Percentiles rank a stretch among this genome's conserved stretches.
Evolutionary conservation across 2,797 vertebrate genomes (phyloP).

Genomic region (Neosilurus mollespiculum): DNA sequence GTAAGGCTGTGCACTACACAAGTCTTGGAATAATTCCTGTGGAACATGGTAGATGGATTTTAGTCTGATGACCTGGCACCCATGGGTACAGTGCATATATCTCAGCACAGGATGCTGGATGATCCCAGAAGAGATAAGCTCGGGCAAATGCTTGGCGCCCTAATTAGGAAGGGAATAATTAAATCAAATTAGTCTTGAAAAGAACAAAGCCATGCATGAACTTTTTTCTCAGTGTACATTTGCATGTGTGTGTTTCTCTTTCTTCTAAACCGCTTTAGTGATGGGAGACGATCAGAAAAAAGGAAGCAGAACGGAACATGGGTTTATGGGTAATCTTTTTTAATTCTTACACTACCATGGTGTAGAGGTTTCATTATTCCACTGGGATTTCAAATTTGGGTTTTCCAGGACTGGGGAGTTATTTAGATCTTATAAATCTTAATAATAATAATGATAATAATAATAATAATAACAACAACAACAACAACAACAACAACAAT

Average conservation of each 20-base stretch:
- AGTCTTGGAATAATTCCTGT: conserved; percentile 21
- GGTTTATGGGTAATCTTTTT: not conserved
- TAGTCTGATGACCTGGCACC: conserved; percentile 6
- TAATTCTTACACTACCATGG: not conserved
- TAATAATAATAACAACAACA: too few relatives aligned
- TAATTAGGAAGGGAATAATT: conserved; percentile 50
- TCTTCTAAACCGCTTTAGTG: conserved; percentile 8
- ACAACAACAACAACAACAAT: too few relatives aligned
- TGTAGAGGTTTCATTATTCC: not conserved
- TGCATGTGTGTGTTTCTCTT: conserved; percentile 26
- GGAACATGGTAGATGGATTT: conserved; percentile 24
- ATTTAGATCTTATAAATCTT: not conserved
- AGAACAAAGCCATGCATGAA: conserved; percentile 44
- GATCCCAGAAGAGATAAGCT: conserved; percentile 38
- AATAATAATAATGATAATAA: too few relatives aligned
- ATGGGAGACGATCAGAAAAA: conserved; percentile 4
- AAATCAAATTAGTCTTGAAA: conserved; percentile 50
- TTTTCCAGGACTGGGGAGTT: not conserved
- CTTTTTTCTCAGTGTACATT: conserved; percentile 22
- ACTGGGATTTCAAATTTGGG: not conserved
- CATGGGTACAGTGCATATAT: conserved; percentile 12
- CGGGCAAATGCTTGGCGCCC: conserved; percentile 24
- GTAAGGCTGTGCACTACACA: not conserved
- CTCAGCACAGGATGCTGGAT: conserved; percentile 9
- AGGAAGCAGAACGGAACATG: not conserved